Percentiles rank a stretch among this genome's conserved stretches.
phyloP scores from a whole-genome alignment of 1,140 invertebrate species.

The Leguminivora glycinivorella region DNA sequence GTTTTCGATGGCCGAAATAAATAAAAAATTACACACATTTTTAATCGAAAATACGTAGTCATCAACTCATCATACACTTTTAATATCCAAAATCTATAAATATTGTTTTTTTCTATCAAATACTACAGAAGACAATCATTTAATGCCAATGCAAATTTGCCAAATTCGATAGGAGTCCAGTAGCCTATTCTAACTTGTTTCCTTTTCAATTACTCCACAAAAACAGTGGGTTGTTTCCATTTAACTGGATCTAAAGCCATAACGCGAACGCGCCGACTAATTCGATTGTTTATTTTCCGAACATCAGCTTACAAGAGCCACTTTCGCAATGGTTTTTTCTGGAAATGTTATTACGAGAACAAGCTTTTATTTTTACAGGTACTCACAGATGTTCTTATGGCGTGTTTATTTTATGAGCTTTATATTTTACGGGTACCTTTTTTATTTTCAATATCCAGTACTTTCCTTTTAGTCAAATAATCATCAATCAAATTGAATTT shows the following conservation, averaged over 20 bases:
- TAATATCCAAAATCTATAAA: too few species aligned
- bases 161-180: too few species aligned
- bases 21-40: too few species aligned
- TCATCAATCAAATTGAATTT: too few species aligned
- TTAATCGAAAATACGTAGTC: too few species aligned
- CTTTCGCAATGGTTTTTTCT: neutral
- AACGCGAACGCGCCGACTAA: neutral
- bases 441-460: too few species aligned
- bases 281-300: neutral
- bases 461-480: too few species aligned
- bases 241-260: neutral
- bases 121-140: too few species aligned
- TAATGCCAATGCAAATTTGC: too few species aligned
- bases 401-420: neutral
- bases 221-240: neutral
- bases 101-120: too few species aligned
- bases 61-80: too few species aligned
- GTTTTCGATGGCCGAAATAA: too few species aligned
- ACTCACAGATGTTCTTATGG: neutral
- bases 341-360: neutral
- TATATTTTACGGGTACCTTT: neutral
- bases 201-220: neutral
- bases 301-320: neutral
- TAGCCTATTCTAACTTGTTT: neutral
- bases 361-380: neutral